Evolutionary conservation across 64 coral and sea anemone species (phyloP).

Genomic region (Dendronephthya gigantea): DNA sequence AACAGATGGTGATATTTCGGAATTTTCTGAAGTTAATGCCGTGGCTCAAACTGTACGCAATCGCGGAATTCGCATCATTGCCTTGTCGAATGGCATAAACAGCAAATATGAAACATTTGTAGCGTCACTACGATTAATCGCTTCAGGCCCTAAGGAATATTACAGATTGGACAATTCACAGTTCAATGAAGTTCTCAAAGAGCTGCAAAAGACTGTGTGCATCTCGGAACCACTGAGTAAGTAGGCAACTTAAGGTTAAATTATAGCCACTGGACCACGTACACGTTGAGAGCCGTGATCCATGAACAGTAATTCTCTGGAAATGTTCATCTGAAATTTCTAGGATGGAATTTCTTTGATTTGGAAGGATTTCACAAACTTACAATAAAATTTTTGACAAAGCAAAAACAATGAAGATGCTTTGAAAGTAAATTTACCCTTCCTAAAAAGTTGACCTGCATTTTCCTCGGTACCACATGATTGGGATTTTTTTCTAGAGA

Average conservation of each 20-base stretch:
- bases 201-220: background rate
- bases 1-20: background rate
- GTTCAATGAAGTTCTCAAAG: background rate
- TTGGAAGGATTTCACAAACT: too few relatives aligned
- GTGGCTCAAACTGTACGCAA: background rate
- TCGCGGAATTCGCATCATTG: background rate
- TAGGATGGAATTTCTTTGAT: too few relatives aligned
- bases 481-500: too few relatives aligned
- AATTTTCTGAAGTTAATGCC: background rate
- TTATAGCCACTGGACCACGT: too few relatives aligned
- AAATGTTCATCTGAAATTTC: too few relatives aligned
- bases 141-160: conserved; percentile 11
- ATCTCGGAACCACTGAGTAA: conserved; percentile 1
- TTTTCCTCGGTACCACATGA: too few relatives aligned
- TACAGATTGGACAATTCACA: background rate
- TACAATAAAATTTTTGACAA: too few relatives aligned
- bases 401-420: too few relatives aligned
- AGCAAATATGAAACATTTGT: background rate
- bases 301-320: too few relatives aligned
- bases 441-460: too few relatives aligned
- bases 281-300: too few relatives aligned
- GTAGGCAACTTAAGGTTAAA: background rate
- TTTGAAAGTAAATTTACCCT: too few relatives aligned
- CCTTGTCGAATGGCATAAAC: background rate
- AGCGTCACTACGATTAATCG: background rate